Evolutionary conservation across 2,888 invertebrate species (phyloP).

Genomic region (Clepsis dumicolana): DNA sequence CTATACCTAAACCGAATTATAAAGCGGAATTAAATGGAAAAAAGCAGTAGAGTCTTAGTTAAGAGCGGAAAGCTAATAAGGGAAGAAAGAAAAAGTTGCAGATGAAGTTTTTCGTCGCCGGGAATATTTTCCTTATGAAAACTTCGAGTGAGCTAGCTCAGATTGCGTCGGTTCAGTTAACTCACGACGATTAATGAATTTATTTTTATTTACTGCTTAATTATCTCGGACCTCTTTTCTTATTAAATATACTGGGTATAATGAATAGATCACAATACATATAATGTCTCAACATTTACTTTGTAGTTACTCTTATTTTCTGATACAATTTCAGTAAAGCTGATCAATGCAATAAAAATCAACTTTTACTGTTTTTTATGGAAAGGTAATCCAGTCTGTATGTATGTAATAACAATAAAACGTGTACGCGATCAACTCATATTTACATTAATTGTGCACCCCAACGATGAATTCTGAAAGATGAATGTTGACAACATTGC

Average conservation of each 20-base stretch:
- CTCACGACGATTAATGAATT: slow-evolving; percentile 60
- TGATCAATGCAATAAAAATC: no score
- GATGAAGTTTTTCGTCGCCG: slow-evolving; percentile 71
- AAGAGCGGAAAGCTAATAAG: slow-evolving; percentile 74
- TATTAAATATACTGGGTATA: slow-evolving; percentile 20
- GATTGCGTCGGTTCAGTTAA: slow-evolving; percentile 65
- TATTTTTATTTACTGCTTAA: slow-evolving; percentile 59
- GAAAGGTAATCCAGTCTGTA: no score
- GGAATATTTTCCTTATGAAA: slow-evolving; percentile 74
- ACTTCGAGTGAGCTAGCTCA: slow-evolving; percentile 65
- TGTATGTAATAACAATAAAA: no score
- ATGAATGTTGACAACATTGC: neutral
- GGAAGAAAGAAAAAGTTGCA: slow-evolving; percentile 67
- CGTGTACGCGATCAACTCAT: neutral
- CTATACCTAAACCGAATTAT: slow-evolving; percentile 44
- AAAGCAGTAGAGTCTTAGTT: slow-evolving; percentile 70
- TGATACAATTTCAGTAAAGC: neutral
- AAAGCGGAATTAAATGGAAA: slow-evolving; percentile 65
- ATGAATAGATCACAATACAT: neutral
- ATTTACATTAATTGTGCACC: neutral
- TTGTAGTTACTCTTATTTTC: neutral
- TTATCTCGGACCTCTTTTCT: slow-evolving; percentile 49
- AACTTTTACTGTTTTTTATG: no score
- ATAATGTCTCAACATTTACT: neutral
- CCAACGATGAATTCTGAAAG: neutral